Conservation (phyloP, 1,140 invertebrate genomes). For the Drosophila tristis region DNA sequence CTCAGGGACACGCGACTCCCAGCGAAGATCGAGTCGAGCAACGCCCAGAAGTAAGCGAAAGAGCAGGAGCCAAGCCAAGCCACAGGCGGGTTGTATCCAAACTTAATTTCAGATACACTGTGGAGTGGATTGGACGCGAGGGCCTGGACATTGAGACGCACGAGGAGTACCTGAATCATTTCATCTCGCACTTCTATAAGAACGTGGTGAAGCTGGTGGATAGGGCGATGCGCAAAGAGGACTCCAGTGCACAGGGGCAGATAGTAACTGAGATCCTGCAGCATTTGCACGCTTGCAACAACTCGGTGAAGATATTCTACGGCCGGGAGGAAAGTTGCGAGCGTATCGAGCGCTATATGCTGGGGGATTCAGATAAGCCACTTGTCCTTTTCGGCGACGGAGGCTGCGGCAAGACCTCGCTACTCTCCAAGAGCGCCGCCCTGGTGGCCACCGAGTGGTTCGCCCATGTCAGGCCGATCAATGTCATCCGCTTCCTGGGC, state of each 20-base stretch:
- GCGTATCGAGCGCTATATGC: constrained; percentile 94
- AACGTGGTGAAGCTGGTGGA: constrained; percentile 97
- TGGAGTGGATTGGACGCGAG: constrained; percentile 98
- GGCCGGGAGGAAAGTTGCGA: constrained; percentile 95
- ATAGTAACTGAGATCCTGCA: constrained; percentile 98
- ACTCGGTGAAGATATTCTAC: constrained; percentile 98
- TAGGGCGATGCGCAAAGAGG: constrained; percentile 97
- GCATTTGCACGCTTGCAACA: constrained; percentile 98
- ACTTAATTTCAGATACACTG: constrained; percentile 90
- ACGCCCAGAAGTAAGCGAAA: constrained; percentile 91
- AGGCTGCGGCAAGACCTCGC: constrained; percentile 98
- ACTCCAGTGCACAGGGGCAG: constrained; percentile 95
- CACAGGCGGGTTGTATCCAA: constrained; percentile 32
- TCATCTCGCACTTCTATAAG: constrained; percentile 97
- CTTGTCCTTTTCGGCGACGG: constrained; percentile 97
- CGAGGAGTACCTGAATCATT: constrained; percentile 96
- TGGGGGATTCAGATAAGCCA: constrained; percentile 93
- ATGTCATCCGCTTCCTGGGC: constrained; percentile 96
- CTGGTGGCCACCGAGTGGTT: constrained; percentile 91
- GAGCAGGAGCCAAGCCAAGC: constrained; percentile 39
- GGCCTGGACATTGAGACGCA: constrained; percentile 97
- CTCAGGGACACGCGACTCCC: constrained; percentile 94
- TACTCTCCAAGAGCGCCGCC: constrained; percentile 96
- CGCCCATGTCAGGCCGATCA: constrained; percentile 90
- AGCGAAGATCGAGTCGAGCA: constrained; percentile 93